Percentiles rank a stretch among this genome's conserved stretches.
These are phyloP conservation scores for Oscheius onirici DNA, from an alignment of 2,888 invertebrate species.

Conservation along the genomic window DNA sequence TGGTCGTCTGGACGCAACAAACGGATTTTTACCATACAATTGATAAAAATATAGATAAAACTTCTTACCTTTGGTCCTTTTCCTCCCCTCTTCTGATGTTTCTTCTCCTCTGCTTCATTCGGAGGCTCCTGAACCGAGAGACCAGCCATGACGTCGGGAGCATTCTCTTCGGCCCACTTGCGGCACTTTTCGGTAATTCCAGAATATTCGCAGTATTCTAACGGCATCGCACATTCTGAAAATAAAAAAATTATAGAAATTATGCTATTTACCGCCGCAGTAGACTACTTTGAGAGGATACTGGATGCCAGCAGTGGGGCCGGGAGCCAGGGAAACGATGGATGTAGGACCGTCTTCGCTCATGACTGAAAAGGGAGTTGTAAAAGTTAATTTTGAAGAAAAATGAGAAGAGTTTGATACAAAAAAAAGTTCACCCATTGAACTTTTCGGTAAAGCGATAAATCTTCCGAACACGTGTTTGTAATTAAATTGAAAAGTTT, in stretches of 20 bases:
- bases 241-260: not conserved
- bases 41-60: too few relatives aligned
- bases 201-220: constrained; percentile 96
- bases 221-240: constrained; percentile 67
- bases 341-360: constrained; percentile 2
- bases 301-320: constrained; percentile 51
- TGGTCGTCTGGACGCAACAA: too few relatives aligned
- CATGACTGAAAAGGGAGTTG: not conserved
- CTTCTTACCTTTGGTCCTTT: constrained; percentile 79
- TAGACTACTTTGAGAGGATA: constrained; percentile 62
- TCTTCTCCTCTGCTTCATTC: constrained; percentile 45
- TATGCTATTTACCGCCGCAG: constrained; percentile 55
- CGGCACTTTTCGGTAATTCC: constrained; percentile 93
- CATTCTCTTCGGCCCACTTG: constrained; percentile 91
- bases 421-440: too few relatives aligned
- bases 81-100: constrained; percentile 94
- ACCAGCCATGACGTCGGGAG: constrained; percentile 77
- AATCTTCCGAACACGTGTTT: too few relatives aligned
- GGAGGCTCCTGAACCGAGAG: constrained; percentile 34
- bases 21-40: too few relatives aligned
- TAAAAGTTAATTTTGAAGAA: too few relatives aligned
- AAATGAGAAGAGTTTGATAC: too few relatives aligned
- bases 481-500: too few relatives aligned
- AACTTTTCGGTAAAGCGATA: too few relatives aligned
- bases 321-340: constrained; percentile 39